Base-by-base conservation (phyloP, 1,140 invertebrate species). In the Phymastichus coffea region DNA sequence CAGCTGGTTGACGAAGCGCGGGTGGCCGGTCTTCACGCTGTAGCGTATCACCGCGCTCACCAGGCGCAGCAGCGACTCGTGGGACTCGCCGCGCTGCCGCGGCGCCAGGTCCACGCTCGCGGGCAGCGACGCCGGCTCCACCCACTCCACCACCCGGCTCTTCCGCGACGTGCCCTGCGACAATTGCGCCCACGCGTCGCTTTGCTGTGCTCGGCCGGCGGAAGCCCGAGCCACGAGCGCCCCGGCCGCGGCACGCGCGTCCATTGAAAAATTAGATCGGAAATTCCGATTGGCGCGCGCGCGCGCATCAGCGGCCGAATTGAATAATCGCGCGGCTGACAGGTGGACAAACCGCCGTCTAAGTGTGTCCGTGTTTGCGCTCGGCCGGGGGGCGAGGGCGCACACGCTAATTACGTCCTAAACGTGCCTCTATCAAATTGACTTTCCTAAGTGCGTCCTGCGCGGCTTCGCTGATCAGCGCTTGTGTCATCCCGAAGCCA, bases 21-120 rank as follows among this genome's bases (percentile, higher is more conserved):
- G 91, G 78, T 94, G 90, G 2, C 89, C 90, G 0, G 91, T 93
- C 76, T 94, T 93, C 1, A 95, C 91, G 38, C 91, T 93, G 78
- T 90, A 92, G 12, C 60, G 53, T 0, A 57, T 88, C 14, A 90
- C 86, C 59, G 87, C 81, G 56, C 83, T 81, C 10, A 92, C 72
- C 15, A 89, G 70, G 8, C 81, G 72, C 7, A 91, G 65, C 6
- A 94, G 75, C 56, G 86, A 83, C 1, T 89, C 86, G 46, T 92
- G 87, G 14, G 83, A 82, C 2, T 83, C 81, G 0, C 85, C 83
- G 4, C 78, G 74, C 8, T 83, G 74, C n/a, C 78, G 73, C 6
- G 92, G 72, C 23, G 83, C 73, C 63, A 94, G 81, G 69, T 92
- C 86, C 12, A 94, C 81, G 0, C 83, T 75, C 28, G 82, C 77